Evolutionary conservation across 2,888 invertebrate genomes (phyloP).

Genomic region (Standfussiana lucernea): DNA sequence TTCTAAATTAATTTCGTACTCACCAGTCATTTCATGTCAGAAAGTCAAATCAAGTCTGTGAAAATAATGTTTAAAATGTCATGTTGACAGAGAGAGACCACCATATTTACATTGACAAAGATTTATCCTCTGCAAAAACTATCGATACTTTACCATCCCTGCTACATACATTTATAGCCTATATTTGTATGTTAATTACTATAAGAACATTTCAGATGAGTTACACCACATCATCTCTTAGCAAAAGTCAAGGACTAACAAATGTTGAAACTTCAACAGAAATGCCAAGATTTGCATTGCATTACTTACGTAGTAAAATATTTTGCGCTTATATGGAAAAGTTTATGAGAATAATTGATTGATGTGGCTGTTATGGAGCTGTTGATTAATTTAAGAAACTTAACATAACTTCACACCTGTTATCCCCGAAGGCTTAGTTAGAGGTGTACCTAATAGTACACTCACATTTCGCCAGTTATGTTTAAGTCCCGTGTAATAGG

Average conservation of each 20-base stretch:
- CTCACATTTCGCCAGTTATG: no score
- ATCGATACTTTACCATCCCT: conserved; percentile 35
- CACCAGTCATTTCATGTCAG: no score
- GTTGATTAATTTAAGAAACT: neutral
- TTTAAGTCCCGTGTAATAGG: no score
- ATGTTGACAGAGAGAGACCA: no score
- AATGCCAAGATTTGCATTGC: conserved; percentile 60
- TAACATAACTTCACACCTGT: no score
- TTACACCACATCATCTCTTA: conserved; percentile 35
- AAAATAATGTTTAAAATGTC: no score
- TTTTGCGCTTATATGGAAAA: conserved; percentile 3
- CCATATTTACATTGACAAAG: neutral
- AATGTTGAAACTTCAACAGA: conserved; percentile 38
- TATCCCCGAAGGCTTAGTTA: no score
- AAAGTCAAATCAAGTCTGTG: no score
- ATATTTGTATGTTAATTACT: conserved; percentile 36
- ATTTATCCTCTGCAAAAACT: neutral
- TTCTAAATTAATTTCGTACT: no score
- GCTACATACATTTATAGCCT: neutral
- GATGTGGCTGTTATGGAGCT: neutral
- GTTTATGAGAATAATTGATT: conserved; percentile 2
- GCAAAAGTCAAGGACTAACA: conserved; percentile 65
- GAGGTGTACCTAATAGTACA: no score
- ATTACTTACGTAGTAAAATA: conserved; percentile 33
- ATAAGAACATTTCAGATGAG: conserved; percentile 1